Evolutionary conservation across 2,888 invertebrate species (phyloP), one percentile per base, ranked within the genome.

Genomic region (Pseudolycoriella hygida): DNA sequence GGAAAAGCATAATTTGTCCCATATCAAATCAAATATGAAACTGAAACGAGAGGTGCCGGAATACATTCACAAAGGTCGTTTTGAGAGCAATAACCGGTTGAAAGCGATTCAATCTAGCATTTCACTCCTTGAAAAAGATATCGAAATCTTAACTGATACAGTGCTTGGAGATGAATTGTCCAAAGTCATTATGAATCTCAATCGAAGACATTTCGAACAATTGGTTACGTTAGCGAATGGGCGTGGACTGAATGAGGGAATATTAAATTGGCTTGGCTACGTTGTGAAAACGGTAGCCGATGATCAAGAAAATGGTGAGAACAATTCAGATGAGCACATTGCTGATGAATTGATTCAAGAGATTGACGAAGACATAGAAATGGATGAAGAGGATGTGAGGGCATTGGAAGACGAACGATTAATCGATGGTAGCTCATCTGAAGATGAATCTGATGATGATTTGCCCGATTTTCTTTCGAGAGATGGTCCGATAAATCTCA

Each of bases 1-100:
- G 40, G 60, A 69, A 48, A 53, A 61, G 4, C 72, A 66, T 49
- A 71, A 43, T 38, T 37, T 43, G 38, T 14, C 17, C 2, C 3
- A 4, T 15, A 20, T 43, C 14, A 34, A 37, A 15, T 43, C 43
- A 3, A 11, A n/a, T 14, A 37, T 37, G 20, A 34, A 43, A 37
- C 12, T 11, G 10, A 34, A 14, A 19, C 34, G 37, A 20, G 14
- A 18, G 15, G 43, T 43, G 6, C 43, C 43, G 2, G 10, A 12
- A 17, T 43, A 11, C 17, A 43, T 43, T 19, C 37, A 37, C 15
- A 34, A 37, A 15, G n/a, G 20, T 19, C 43, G 43, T 11, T 18
- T 3, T 2, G 43, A 43, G 14, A 37, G 43, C 37, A 34, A 6
- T 20, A 17, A 34, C 15, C n/a, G n/a, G 10, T 20, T 43, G 15